Base-by-base conservation (phyloP, 2,888 invertebrate genomes). In the Brachyopa scutellaris region DNA sequence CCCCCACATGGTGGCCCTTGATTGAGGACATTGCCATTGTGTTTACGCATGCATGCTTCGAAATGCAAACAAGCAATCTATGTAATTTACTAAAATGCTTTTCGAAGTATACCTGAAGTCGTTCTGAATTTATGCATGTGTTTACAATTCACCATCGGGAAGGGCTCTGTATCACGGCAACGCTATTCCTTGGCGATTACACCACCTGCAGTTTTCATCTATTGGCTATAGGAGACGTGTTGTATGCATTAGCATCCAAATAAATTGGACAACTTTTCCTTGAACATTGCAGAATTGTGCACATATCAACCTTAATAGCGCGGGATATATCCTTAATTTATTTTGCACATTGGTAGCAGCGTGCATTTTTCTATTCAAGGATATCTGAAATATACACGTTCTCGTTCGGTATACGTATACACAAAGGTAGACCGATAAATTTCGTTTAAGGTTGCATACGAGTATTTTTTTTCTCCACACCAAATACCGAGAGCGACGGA, bases 51-150 rank as follows among this genome's bases (percentile, higher is more conserved):
- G 69, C 55, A 70, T 82, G 70, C 59, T 38, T 49, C 40, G 53
- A 70, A 82, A 77, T 70, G 70, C 64, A 82, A 82, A 80, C 69
- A 77, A 82, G 70, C 82, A 72, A 77, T 70, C 77, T 77, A 59
- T 82, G 82, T 77, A 77, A 76, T 70, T 77, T 82, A 70, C 64
- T 77, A 77, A 82, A 82, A 70, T 59, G 80, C 67, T 82, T 76
- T 74, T 17, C 67, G 40, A 74, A 80, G 67, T 67, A 61, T 38
- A 26, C 42, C 31, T 53, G 5, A 53, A 72, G 62, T 64, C 70
- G 33, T 42, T 72, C 26, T 31, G 66, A 57, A 82, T 77, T 77
- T 77, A 77, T 82, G 77, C 55, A 77, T 77, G 59, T 77, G 77
- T 70, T 80, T 80, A 80, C 80, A 59, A 55, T 73, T 55, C 45